Evolutionary conservation across 2,113 vertebrate genomes (phyloP), one percentile per base, ranked within the genome.

Genomic region (Cranoglanis bouderius): DNA sequence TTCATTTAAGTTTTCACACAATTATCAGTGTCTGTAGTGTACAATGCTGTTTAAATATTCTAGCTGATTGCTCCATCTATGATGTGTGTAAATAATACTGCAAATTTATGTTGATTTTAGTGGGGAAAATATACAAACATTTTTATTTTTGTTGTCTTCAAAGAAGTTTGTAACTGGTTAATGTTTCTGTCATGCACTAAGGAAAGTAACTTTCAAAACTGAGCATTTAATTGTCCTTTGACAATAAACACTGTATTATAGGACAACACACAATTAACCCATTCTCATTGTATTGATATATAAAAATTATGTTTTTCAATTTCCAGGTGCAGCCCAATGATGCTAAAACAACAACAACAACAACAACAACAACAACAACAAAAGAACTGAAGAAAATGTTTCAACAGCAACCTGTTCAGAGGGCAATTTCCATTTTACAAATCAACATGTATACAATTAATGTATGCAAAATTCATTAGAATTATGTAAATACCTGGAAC

Each of bases 361-460:
- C 55, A 75, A 43, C 19, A 72, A 51, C n/a, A 77, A 89, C 21
- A 57, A 35, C 24, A 77, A 85, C 26, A 63, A 51, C 19, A 86
- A 46, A 89, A 81, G 10, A 86, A 87, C 43, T 46, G 16, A 55
- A 43, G 43, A 72, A 81, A 87, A 53, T 77, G 1, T 87, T 84
- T 85, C 13, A 51, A 77, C 77, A 87, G 65, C 59, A 32, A 89
- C 18, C 89, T 82, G 92, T 92, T 91, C 77, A 57, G 74, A 88
- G 49, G 35, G 77, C 83, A 86, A 63, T 85, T 84, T 91, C 84
- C 77, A 87, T 89, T 57, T 88, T 90, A 72, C 51, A 87, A 93
- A 91, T 88, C 91, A 94, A 90, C 92, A 93, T 94, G 95, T 95
- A 93, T 94, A 95, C 93, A 74, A 85, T 72, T 89, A 90, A 90